These are phyloP conservation scores for Automeris io DNA, from an alignment of 2,888 invertebrate species.

Conservation along the genomic window DNA sequence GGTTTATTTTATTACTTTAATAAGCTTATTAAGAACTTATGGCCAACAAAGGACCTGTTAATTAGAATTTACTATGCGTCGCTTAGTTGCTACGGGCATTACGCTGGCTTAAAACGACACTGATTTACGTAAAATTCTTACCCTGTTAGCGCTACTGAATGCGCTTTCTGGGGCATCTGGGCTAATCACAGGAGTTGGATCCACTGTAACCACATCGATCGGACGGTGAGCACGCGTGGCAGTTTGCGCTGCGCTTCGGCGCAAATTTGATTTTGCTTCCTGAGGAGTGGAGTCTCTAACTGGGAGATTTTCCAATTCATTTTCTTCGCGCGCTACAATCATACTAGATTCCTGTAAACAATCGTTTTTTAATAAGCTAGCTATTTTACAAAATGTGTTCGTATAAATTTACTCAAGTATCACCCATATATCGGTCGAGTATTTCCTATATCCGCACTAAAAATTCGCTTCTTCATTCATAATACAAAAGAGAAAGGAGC, in stretches of 20 bases:
- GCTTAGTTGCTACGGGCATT: too few species aligned
- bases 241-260: slow-evolving; percentile 40
- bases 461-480: too few species aligned
- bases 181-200: slow-evolving; percentile 60
- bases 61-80: too few species aligned
- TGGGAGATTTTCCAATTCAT: slow-evolving; percentile 54
- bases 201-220: slow-evolving; percentile 78
- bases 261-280: slow-evolving; percentile 14
- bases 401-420: too few species aligned
- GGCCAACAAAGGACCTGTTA: too few species aligned
- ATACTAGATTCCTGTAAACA: slow-evolving; percentile 47
- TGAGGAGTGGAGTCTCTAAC: slow-evolving; percentile 21
- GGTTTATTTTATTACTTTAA: too few species aligned
- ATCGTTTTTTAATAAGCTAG: background rate
- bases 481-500: too few species aligned
- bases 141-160: slow-evolving; percentile 80
- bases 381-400: background rate
- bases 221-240: slow-evolving; percentile 51
- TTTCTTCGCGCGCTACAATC: slow-evolving; percentile 42
- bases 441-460: too few species aligned
- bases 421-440: too few species aligned
- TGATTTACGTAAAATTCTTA: too few species aligned
- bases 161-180: slow-evolving; percentile 77
- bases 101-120: too few species aligned
- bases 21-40: too few species aligned